Conservation (phyloP, 2,113 vertebrate genomes). For the Pelecanus crispus region DNA sequence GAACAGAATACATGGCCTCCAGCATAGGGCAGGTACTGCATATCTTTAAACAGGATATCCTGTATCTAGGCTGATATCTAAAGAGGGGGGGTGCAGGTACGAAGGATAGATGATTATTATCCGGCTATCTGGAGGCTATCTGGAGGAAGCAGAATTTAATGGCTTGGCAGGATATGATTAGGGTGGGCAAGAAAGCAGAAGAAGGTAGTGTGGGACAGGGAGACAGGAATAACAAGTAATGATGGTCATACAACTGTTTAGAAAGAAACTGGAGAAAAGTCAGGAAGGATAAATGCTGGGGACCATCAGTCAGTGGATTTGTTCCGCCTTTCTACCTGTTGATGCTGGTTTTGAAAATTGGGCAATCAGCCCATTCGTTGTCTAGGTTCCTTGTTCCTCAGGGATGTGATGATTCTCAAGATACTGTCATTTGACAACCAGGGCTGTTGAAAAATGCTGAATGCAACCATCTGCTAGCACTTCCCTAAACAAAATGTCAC, state of each 20-base stretch:
- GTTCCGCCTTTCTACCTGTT: not conserved
- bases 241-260: not conserved
- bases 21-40: not conserved
- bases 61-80: not conserved
- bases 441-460: not conserved
- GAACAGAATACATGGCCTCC: not conserved
- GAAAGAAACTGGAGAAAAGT: not conserved
- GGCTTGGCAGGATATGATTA: not conserved
- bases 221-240: not conserved
- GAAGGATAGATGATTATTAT: not conserved
- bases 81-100: not conserved
- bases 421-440: not conserved
- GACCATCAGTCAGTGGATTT: not conserved
- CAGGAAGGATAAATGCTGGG: not conserved
- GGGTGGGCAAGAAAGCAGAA: not conserved
- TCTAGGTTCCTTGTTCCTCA: not conserved
- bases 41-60: not conserved
- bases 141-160: not conserved
- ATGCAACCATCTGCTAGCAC: not conserved
- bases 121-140: not conserved
- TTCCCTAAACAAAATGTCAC: not conserved
- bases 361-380: not conserved
- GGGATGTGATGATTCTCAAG: not conserved
- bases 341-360: not conserved
- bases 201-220: not conserved